Conservation (phyloP, 2,888 invertebrate species). For the Teinopalpus imperialis region DNA sequence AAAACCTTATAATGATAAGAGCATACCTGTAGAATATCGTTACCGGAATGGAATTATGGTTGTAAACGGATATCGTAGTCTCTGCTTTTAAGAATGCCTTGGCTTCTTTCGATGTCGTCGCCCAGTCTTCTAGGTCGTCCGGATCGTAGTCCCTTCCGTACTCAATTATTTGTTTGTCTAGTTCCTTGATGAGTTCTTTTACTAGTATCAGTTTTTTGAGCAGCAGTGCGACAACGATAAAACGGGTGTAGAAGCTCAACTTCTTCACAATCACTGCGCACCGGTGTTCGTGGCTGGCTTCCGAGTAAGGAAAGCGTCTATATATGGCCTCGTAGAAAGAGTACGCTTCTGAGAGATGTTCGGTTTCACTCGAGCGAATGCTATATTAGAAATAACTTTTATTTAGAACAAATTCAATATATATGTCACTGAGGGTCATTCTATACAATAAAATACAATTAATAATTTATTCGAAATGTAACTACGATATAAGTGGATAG, state of each 20-base stretch:
- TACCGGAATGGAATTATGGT: slow-evolving; percentile 92
- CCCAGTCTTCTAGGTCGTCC: slow-evolving; percentile 98
- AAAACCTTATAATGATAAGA: neutral
- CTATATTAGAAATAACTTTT: slow-evolving; percentile 69
- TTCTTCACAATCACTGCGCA: slow-evolving; percentile 99
- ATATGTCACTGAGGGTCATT: no score
- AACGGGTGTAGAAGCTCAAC: slow-evolving; percentile 95
- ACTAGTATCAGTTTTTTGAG: slow-evolving; percentile 96
- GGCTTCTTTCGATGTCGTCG: slow-evolving; percentile 95
- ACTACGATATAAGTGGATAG: no score
- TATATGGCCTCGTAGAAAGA: slow-evolving; percentile 98
- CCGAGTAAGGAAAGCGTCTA: slow-evolving; percentile 95
- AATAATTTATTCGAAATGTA: no score
- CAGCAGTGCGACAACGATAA: slow-evolving; percentile 97
- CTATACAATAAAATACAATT: no score
- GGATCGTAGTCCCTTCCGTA: slow-evolving; percentile 97
- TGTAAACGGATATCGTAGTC: slow-evolving; percentile 92
- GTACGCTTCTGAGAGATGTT: slow-evolving; percentile 97
- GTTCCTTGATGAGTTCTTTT: slow-evolving; percentile 93
- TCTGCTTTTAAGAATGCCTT: slow-evolving; percentile 97
- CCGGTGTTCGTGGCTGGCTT: slow-evolving; percentile 95
- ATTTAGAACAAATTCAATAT: neutral
- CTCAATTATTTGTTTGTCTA: slow-evolving; percentile 96
- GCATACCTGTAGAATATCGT: slow-evolving; percentile 92
- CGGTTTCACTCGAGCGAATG: slow-evolving; percentile 97